These are phyloP conservation scores for Drosophila arizonae DNA, from an alignment of 1,140 invertebrate species.

Conservation along the genomic window DNA sequence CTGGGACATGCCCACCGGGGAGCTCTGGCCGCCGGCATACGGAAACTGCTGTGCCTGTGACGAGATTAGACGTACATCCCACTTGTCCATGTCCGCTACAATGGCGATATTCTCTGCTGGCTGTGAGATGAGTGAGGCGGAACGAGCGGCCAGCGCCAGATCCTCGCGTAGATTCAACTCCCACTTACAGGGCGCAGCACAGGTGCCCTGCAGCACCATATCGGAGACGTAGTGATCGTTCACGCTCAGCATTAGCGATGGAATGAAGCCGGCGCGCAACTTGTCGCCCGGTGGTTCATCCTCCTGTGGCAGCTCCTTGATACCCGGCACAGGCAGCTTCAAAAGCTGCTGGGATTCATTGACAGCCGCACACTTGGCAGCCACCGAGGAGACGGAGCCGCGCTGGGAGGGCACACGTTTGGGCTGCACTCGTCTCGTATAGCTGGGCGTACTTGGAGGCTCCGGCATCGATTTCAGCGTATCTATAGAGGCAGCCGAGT, in stretches of 20 bases:
- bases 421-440: slow-evolving; percentile 54
- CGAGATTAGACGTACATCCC: slow-evolving; percentile 86
- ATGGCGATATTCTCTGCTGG: slow-evolving; percentile 91
- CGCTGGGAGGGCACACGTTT: slow-evolving; percentile 73
- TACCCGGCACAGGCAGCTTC: slow-evolving; percentile 70
- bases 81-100: slow-evolving; percentile 91
- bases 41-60: slow-evolving; percentile 84
- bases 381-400: slow-evolving; percentile 75
- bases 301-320: slow-evolving; percentile 77
- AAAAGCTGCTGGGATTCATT: slow-evolving; percentile 72
- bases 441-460: slow-evolving; percentile 38
- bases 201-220: slow-evolving; percentile 85
- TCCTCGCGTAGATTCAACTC: slow-evolving; percentile 84
- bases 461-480: slow-evolving; percentile 63
- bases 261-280: slow-evolving; percentile 81
- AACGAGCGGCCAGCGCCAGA: slow-evolving; percentile 85
- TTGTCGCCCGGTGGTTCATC: slow-evolving; percentile 71
- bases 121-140: slow-evolving; percentile 86
- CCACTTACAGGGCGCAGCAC: slow-evolving; percentile 83
- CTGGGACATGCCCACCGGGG: slow-evolving; percentile 90
- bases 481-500: slow-evolving; percentile 71
- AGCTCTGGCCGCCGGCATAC: slow-evolving; percentile 79
- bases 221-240: slow-evolving; percentile 90
- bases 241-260: slow-evolving; percentile 86
- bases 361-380: slow-evolving; percentile 73